Evolutionary conservation across 2,113 vertebrate species (phyloP).

Genomic region (Strigops habroptila): DNA sequence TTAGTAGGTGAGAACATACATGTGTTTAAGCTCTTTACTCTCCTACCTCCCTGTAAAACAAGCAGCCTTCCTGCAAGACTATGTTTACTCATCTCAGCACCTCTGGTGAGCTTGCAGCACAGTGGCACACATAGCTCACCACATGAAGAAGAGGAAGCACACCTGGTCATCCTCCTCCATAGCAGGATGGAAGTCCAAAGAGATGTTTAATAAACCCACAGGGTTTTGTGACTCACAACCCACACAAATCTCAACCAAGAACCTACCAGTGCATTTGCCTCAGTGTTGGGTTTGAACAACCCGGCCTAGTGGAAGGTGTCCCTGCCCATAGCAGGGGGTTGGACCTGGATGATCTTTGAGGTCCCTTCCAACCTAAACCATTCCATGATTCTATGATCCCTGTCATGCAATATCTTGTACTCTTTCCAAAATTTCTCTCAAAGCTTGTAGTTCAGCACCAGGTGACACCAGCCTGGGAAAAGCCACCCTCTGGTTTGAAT

Average conservation of each 20-base stretch:
- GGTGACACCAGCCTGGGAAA: neutral
- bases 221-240: neutral
- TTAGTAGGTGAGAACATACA: neutral
- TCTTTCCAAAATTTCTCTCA: neutral
- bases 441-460: accelerated
- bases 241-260: neutral
- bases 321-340: no score
- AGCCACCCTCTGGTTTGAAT: neutral
- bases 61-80: neutral
- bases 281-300: no score
- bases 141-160: neutral
- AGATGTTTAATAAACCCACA: neutral
- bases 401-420: neutral
- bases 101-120: accelerated
- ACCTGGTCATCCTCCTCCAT: neutral
- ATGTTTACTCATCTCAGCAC: accelerated
- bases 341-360: no score
- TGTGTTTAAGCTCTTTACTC: neutral
- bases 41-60: neutral
- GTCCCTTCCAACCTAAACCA: no score
- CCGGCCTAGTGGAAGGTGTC: no score
- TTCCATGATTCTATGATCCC: no score
- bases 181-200: neutral
- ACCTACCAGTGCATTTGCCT: neutral
- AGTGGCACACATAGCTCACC: accelerated